Evolutionary conservation across 2,113 vertebrate genomes (phyloP).

Genomic region (Dipodomys spectabilis): DNA sequence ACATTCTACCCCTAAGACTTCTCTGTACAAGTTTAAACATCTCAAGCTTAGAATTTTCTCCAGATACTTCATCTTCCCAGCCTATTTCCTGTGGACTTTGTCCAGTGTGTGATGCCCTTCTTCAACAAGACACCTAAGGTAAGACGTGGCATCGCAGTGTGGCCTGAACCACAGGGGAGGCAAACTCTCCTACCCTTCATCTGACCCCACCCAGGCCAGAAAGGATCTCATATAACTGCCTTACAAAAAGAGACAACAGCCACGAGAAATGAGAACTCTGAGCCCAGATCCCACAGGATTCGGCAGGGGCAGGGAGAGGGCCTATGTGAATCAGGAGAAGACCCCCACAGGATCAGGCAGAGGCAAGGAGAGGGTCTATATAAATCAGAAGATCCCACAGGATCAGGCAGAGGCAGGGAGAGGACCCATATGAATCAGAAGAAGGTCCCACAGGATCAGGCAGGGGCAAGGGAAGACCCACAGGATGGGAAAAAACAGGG

Average conservation of each 20-base stretch:
- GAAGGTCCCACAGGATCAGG: not conserved
- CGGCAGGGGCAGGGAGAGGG: not conserved
- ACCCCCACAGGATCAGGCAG: too few relatives aligned
- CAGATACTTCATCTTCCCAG: not conserved
- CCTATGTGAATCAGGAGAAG: not conserved
- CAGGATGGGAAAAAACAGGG: not conserved
- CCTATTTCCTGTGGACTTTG: not conserved
- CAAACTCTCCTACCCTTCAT: not conserved
- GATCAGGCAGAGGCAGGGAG: too few relatives aligned
- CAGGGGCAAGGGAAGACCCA: not conserved
- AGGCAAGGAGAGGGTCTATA: too few relatives aligned
- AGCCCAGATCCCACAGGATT: not conserved
- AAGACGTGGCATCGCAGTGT: not conserved
- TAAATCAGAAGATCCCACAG: too few relatives aligned
- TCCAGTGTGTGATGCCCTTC: not conserved
- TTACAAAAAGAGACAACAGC: not conserved
- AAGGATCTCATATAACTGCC: not conserved
- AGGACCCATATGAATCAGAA: too few relatives aligned
- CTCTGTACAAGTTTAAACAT: not conserved
- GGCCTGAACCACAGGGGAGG: not conserved
- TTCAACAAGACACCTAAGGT: not conserved
- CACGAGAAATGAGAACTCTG: not conserved
- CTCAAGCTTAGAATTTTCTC: not conserved
- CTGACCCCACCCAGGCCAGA: not conserved
- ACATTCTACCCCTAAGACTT: not conserved